Conservation (phyloP, 2,113 vertebrate species). For the Scytalopus superciliaris region DNA sequence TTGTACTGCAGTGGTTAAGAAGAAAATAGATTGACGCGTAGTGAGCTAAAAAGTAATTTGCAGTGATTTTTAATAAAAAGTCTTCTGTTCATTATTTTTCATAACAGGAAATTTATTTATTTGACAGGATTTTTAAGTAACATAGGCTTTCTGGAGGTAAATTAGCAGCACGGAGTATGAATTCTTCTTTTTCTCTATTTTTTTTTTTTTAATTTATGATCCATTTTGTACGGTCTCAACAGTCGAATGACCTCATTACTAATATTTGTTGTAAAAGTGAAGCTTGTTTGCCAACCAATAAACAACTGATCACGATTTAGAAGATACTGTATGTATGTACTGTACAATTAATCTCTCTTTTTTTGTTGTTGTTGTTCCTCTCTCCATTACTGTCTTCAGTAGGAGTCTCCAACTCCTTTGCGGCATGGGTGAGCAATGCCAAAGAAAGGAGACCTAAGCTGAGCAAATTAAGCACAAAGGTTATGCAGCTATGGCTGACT, state of each 20-base stretch:
- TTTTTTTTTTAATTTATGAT: conserved; percentile 89
- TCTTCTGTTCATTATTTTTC: conserved; percentile 74
- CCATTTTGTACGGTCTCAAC: conserved; percentile 87
- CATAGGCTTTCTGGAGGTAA: conserved; percentile 80
- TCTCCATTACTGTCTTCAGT: conserved; percentile 41
- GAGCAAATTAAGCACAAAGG: conserved; percentile 66
- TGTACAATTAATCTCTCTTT: conserved; percentile 64
- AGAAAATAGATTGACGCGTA: conserved; percentile 20
- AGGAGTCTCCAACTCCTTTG: conserved; percentile 26
- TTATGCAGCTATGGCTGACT: conserved; percentile 6
- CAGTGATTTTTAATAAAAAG: conserved; percentile 69
- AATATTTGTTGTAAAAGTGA: conserved; percentile 98
- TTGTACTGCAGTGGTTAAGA: conserved; percentile 76
- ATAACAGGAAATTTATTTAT: conserved; percentile 84
- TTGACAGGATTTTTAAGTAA: conserved; percentile 78
- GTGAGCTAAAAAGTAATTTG: conserved; percentile 70
- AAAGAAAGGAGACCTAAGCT: conserved; percentile 45
- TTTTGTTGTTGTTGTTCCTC: conserved; percentile 30
- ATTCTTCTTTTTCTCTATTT: conserved; percentile 74
- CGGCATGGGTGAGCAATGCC: conserved; percentile 25
- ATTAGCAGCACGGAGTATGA: conserved; percentile 81
- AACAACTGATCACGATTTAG: conserved; percentile 91
- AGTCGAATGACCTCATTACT: conserved; percentile 93
- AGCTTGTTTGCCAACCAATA: conserved; percentile 97
- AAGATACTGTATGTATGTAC: conserved; percentile 77